Evolutionary conservation across 2,797 vertebrate genomes (phyloP).

Genomic region (Selene dorsalis): DNA sequence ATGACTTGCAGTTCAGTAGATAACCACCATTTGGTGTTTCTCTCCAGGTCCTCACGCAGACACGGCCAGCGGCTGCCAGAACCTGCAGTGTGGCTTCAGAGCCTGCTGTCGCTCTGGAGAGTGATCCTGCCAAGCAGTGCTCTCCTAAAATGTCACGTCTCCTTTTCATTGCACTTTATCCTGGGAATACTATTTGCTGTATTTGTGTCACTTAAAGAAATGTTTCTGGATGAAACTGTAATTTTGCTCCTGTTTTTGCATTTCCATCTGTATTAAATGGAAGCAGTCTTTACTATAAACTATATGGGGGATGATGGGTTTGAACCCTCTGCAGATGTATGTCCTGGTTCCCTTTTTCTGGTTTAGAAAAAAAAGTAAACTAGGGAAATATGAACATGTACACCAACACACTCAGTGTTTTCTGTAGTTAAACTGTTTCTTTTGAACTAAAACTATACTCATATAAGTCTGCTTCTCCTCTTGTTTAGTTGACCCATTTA

Average conservation of each 20-base stretch:
- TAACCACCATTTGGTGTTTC: conserved; percentile 54
- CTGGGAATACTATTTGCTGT: conserved; percentile 77
- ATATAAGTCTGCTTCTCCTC: conserved; percentile 25
- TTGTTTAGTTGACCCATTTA: conserved; percentile 33
- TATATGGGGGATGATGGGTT: conserved; percentile 32
- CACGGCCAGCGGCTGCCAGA: conserved; percentile 99
- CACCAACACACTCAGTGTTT: conserved; percentile 46
- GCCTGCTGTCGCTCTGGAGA: conserved; percentile 99
- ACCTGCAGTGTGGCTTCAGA: conserved; percentile 99
- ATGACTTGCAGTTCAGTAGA: neutral
- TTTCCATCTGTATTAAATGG: conserved; percentile 63
- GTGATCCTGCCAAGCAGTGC: conserved; percentile 79
- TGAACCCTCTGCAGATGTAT: conserved; percentile 57
- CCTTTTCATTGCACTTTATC: conserved; percentile 91
- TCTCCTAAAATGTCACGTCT: conserved; percentile 77
- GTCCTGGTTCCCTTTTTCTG: conserved; percentile 34
- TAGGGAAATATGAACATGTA: conserved; percentile 25
- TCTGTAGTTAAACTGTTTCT: conserved; percentile 42
- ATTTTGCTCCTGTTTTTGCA: conserved; percentile 49
- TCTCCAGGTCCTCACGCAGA: conserved; percentile 96
- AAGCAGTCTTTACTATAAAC: conserved; percentile 48
- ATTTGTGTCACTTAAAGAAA: conserved; percentile 67
- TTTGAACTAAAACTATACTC: conserved; percentile 22
- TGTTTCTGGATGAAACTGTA: conserved; percentile 76
- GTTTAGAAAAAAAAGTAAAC: conserved; percentile 44